Evolutionary conservation across 1,140 invertebrate species (phyloP), one percentile per base, ranked within the genome.

Genomic region (Drosophila nebulosa): DNA sequence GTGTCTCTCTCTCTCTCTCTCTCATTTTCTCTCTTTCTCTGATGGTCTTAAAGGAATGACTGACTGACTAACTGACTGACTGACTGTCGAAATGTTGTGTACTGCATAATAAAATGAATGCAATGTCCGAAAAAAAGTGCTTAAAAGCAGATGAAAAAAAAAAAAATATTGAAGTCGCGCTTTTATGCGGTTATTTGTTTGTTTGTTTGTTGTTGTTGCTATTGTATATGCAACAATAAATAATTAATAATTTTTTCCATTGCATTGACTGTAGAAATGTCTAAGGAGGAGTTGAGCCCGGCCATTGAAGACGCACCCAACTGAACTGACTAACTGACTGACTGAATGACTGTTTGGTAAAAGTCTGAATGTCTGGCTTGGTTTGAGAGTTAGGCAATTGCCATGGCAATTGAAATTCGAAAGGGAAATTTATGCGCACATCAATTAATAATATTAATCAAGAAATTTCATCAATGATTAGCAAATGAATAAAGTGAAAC

Each of bases 51-150:
- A 32, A 32, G 30, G 30, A 39, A 14, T 42, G 14, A 42, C 14
- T 21, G 7, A 46, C 16, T 42, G 6, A 42, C 39, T 64, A 18
- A 24, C 21, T 35, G 26, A 10, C 50, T 32, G 27, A 21, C 64
- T 73, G 72, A 59, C 79, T 84, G 80, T 76, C 68, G 79, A 84
- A 84, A 85, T 84, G 80, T 56, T 71, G 80, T 73, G 63, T 69
- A 69, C 36, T 62, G 80, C 79, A 84, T 84, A 84, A 68, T 78
- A 85, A 84, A 77, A 21, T 46, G 39, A 46, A 46, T 46, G 39
- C 39, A 46, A 46, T 46, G 39, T 46, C 16, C 39, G 39, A 46
- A 46, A 46, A 42, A 16, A 46, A 46, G 39, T 46, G 39, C 7
- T 46, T 46, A 46, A 46, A 10, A 46, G 16, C 39, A 46, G 18